Conservation (phyloP, 2,113 vertebrate genomes). For the Cephalophus harveyi region DNA sequence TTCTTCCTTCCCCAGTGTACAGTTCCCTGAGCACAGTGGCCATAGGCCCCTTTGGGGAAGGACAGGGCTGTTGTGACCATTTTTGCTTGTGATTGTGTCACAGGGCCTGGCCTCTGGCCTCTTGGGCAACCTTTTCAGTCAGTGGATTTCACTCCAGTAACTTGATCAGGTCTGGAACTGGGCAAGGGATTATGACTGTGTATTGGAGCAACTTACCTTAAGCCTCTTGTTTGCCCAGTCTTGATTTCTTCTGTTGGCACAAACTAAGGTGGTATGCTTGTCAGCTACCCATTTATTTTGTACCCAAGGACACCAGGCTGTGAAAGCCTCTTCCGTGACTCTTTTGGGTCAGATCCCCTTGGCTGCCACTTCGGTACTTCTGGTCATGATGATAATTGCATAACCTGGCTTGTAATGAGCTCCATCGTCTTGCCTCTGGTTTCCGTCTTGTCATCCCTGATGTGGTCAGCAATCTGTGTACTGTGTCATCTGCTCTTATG, state of each 20-base stretch:
- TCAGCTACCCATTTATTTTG: background rate
- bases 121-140: background rate
- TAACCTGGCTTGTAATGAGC: background rate
- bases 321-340: background rate
- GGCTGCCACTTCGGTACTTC: background rate
- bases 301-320: background rate
- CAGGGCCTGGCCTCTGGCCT: background rate
- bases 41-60: background rate
- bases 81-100: background rate
- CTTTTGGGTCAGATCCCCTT: background rate
- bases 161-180: background rate
- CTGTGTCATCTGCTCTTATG: background rate
- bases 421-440: background rate
- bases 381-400: background rate
- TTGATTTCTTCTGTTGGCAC: background rate
- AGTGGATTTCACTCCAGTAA: background rate
- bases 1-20: background rate
- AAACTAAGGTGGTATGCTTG: background rate
- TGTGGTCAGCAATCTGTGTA: background rate
- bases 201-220: background rate
- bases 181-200: background rate
- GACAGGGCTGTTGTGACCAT: background rate
- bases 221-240: background rate
- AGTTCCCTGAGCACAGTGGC: background rate
- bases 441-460: background rate